Conservation (phyloP, 2,113 vertebrate genomes). For the Ammodytes dubius region DNA sequence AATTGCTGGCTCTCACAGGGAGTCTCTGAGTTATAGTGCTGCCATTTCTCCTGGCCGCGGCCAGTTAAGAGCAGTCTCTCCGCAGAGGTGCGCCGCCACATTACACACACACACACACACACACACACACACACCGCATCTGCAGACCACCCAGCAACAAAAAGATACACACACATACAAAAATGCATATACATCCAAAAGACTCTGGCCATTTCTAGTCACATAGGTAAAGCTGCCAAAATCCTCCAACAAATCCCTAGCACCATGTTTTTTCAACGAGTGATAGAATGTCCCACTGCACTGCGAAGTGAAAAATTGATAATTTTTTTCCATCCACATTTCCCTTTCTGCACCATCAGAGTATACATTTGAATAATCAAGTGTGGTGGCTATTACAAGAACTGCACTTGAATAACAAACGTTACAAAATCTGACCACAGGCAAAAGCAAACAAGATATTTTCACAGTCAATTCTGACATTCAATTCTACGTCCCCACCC, state of each 20-base stretch:
- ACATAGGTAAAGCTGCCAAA: background rate
- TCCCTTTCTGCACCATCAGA: background rate
- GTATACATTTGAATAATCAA: conserved; percentile 23
- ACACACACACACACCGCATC: conserved; percentile 1
- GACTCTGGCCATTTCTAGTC: background rate
- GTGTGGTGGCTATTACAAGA: background rate
- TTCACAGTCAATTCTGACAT: background rate
- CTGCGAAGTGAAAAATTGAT: background rate
- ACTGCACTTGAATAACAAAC: background rate
- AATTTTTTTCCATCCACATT: background rate
- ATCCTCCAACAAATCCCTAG: background rate
- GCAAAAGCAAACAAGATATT: background rate
- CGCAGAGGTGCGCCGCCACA: conserved; percentile 29
- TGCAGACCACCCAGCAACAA: conserved; percentile 36
- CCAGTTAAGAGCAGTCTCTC: conserved; percentile 57
- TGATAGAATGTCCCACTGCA: conserved; percentile 2
- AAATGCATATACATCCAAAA: background rate
- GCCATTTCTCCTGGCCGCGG: conserved; percentile 64
- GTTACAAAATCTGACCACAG: background rate
- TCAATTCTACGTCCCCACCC: background rate
- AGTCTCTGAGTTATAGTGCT: conserved; percentile 74
- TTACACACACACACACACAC: conserved; percentile 43
- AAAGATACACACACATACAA: conserved; percentile 3
- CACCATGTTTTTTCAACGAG: background rate
- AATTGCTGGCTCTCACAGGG: conserved; percentile 68